Base-by-base conservation (phyloP, 2,797 vertebrate genomes). In the Bothrops alternatus region DNA sequence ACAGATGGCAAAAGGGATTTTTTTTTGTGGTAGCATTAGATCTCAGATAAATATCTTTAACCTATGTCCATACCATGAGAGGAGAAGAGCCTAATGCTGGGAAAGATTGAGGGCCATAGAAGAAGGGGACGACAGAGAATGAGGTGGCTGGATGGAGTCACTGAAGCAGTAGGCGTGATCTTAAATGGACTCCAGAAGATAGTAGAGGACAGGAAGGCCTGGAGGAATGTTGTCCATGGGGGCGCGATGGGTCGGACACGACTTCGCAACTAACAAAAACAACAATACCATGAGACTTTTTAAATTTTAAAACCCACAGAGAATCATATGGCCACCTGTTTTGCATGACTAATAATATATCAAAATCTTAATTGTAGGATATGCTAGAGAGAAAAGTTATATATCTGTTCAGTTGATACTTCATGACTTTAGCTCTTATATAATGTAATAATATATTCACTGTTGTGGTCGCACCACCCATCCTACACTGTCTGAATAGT, bases 341-440 rank as follows among this genome's bases (percentile, higher is more conserved):
- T 26, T 55, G 28, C n/a, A 92, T 73, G 23, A 88, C 5, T 26
- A 86, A 4, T 61, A 60, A 25, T 85, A 85, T 25, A 61, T 61
- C 47, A 56, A 55, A 86, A 26, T 32, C 42, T 82, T 25, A 89
- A 60, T 57, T 20, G 12, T 42, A 89, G 11, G 6, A 55, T 86
- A 89, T 63, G 47, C 47, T 28, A 20, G 37, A 87, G 53, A 37
- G n/a, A 58, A 57, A 42, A 58, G 28, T 58, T 56, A 87, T 55
- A 32, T 57, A 7, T 58, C 37, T 73, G 14, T 73, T 86, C 32
- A 86, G 20, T 61, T 53, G 42, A 37, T 16, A 60, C 28, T 57
- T 90, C 25, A 90, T 94, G 56, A 60, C 82, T 90, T 87, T 47
- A 92, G 86, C 53, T 87, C 13, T 50, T 95, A 58, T 8, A 1